Conservation (phyloP, 2,888 invertebrate species). For the Dromius quadrimaculatus region DNA sequence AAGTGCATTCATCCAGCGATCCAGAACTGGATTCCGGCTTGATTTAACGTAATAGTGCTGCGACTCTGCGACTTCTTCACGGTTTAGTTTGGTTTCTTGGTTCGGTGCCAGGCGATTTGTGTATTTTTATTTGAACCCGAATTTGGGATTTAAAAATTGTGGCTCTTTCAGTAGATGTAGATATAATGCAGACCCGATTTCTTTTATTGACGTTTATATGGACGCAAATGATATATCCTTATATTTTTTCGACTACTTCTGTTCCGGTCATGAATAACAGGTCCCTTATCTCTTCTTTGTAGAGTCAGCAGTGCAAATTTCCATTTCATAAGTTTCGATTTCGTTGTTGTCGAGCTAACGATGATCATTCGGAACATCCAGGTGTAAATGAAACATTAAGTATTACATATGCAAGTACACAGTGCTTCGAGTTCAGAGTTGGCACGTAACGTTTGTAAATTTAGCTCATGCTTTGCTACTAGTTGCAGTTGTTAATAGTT, state of each 20-base stretch:
- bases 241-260: no score
- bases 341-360: background rate
- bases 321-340: background rate
- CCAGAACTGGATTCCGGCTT: constrained; percentile 37
- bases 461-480: no score
- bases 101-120: constrained; percentile 20
- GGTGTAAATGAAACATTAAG: constrained; percentile 20
- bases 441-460: no score
- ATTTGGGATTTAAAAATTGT: no score
- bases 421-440: constrained; percentile 21
- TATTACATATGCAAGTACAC: constrained; percentile 14
- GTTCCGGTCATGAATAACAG: no score
- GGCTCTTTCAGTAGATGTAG: no score
- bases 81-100: constrained; percentile 39
- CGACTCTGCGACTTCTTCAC: constrained; percentile 8
- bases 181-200: no score
- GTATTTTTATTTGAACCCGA: background rate
- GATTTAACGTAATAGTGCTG: constrained; percentile 34
- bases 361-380: constrained; percentile 6
- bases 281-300: no score
- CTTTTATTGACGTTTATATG: no score
- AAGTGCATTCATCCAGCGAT: constrained; percentile 43
- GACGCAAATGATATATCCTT: no score
- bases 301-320: no score
- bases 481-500: constrained; percentile 36